phyloP scores from a whole-genome alignment of 2,113 vertebrate species.

The Arothron firmamentum region DNA sequence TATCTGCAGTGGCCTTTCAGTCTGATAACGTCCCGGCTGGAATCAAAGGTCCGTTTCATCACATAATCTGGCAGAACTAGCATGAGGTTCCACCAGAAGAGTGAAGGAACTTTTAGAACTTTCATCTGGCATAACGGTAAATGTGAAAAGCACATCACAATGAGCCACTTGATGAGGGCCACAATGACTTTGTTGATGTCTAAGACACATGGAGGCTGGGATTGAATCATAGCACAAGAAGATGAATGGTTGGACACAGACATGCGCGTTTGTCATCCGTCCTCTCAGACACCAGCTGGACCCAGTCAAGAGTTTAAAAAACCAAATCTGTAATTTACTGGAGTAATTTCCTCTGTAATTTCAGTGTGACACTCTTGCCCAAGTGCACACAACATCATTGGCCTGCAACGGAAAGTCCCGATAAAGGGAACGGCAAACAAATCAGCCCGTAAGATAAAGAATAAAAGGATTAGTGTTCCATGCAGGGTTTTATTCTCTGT shows the following conservation, averaged over 20 bases:
- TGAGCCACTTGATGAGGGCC: conserved; percentile 27
- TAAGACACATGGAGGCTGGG: conserved; percentile 18
- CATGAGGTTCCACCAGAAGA: conserved; percentile 17
- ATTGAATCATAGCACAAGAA: conserved; percentile 40
- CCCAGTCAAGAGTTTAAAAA: conserved; percentile 3
- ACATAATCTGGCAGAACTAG: conserved; percentile 22
- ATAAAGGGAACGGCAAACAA: conserved; percentile 38
- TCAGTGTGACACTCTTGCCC: conserved; percentile 18
- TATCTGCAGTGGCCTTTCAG: conserved; percentile 27
- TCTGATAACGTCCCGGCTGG: conserved; percentile 5
- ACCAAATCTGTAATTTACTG: conserved; percentile 23
- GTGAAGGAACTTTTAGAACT: conserved; percentile 25
- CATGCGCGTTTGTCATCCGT: conserved; percentile 23
- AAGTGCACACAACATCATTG: conserved; percentile 1
- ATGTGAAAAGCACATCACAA: conserved; percentile 24
- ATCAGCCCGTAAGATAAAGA: conserved; percentile 16
- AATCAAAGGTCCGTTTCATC: conserved; percentile 46
- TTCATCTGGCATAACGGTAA: conserved; percentile 45
- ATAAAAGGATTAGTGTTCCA: conserved; percentile 49
- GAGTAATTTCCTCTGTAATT: conserved; percentile 38
- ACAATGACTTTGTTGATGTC: conserved; percentile 44
- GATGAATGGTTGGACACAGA: conserved; percentile 28
- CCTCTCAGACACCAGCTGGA: conserved; percentile 24
- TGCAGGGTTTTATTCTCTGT: conserved; percentile 39
- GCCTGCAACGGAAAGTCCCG: conserved; percentile 44